Evolutionary conservation across 1,140 invertebrate species (phyloP).

Genomic region (Varroa destructor): DNA sequence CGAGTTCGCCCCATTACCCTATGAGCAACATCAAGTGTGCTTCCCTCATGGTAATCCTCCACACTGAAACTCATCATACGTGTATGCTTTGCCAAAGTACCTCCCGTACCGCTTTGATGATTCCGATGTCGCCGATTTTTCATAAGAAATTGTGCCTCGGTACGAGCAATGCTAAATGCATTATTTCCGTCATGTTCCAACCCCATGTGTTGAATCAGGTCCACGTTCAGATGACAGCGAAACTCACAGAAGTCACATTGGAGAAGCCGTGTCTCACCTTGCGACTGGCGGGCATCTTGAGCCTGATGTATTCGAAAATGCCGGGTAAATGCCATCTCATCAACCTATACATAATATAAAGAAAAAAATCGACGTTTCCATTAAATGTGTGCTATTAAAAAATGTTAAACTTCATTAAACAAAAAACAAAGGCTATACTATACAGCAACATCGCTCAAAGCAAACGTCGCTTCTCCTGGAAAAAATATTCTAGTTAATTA

Average conservation of each 20-base stretch:
- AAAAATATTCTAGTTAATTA: no score
- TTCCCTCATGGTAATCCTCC: no score
- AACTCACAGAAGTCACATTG: conserved; percentile 24
- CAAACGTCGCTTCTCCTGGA: no score
- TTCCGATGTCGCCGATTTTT: background rate
- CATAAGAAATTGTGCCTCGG: conserved; percentile 10
- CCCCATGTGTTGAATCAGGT: conserved; percentile 11
- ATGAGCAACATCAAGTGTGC: no score
- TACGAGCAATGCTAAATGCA: conserved; percentile 13
- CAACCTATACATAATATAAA: background rate
- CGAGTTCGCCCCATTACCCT: background rate
- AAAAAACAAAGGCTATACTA: no score
- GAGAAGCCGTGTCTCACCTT: background rate
- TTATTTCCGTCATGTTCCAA: conserved; percentile 13
- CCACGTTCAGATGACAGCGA: background rate
- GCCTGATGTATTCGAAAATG: background rate
- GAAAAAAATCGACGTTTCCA: background rate
- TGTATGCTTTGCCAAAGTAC: no score
- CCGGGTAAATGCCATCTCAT: conserved; percentile 10
- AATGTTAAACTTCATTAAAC: background rate
- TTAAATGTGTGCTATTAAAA: background rate
- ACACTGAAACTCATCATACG: no score
- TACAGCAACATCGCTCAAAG: no score
- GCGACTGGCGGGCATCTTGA: background rate
- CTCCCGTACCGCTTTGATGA: no score